A percentile compares a stretch with the other conserved stretches of the same genome.
Conservation (phyloP, 2,888 invertebrate genomes). For the Hypsopygia costalis region DNA sequence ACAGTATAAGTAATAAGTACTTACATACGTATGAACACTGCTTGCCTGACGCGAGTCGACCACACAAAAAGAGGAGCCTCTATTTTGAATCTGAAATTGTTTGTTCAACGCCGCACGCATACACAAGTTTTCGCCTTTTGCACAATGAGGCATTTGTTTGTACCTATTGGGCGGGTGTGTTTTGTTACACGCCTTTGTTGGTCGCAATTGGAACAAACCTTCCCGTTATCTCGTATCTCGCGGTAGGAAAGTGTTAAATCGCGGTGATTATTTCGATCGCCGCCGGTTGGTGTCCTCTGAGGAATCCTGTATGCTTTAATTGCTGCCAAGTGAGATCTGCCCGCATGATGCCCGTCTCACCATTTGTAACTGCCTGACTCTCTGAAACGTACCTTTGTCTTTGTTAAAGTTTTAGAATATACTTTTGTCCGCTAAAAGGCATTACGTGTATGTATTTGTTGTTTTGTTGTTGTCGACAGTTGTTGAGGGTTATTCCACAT, state of each 20-base stretch:
- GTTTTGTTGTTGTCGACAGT: constrained; percentile 18
- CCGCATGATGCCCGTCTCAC: background rate
- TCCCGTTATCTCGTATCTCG: constrained; percentile 50
- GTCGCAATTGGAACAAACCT: background rate
- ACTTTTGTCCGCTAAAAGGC: constrained; percentile 19
- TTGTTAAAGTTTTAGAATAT: background rate
- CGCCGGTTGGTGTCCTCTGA: constrained; percentile 48
- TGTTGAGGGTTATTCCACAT: too few species aligned
- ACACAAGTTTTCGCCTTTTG: too few species aligned
- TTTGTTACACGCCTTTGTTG: too few species aligned
- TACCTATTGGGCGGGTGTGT: too few species aligned
- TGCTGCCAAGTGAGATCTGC: constrained; percentile 26
- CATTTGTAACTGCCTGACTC: background rate
- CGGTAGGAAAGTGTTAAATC: constrained; percentile 70
- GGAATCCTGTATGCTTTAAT: constrained; percentile 64
- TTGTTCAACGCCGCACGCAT: too few species aligned
- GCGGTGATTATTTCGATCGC: constrained; percentile 63
- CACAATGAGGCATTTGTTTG: too few species aligned
- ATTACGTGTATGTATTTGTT: constrained; percentile 21
- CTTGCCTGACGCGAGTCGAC: too few species aligned
- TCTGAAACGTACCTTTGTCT: background rate
- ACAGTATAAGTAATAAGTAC: too few species aligned
- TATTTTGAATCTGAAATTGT: too few species aligned
- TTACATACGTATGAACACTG: too few species aligned
- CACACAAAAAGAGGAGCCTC: too few species aligned